Conservation (phyloP, 1,140 invertebrate species). For the Drosophila fuyamai region DNA sequence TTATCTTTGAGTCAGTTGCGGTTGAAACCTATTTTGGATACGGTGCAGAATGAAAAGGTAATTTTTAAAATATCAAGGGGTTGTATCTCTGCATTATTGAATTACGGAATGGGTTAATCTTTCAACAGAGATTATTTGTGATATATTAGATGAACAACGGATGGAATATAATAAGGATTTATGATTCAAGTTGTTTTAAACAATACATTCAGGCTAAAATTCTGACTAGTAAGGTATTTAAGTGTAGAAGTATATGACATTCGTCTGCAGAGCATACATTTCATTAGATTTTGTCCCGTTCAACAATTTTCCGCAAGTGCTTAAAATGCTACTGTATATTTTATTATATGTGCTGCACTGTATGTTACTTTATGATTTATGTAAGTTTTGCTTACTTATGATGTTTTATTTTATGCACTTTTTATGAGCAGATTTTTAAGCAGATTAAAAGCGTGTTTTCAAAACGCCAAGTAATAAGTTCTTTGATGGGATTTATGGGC, state of each 20-base stretch:
- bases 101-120: not conserved
- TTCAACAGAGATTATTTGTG: not conserved
- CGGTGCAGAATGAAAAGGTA: no score
- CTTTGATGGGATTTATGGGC: slow-evolving; percentile 14
- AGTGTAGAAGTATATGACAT: no score
- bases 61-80: not conserved
- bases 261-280: no score
- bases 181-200: no score
- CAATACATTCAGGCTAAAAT: no score
- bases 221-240: no score
- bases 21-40: not conserved
- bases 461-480: not conserved
- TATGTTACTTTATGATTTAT: slow-evolving; percentile 10
- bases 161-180: no score
- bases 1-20: slow-evolving; percentile 14
- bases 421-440: slow-evolving; percentile 6
- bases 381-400: slow-evolving; percentile 9
- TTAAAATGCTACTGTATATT: no score
- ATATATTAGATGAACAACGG: not conserved
- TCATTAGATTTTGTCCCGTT: not conserved
- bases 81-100: not conserved
- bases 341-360: not conserved
- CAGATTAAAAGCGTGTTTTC: slow-evolving; percentile 12
- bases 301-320: not conserved
- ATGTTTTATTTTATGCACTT: slow-evolving; percentile 3